These are phyloP conservation scores for Drosophila suzukii DNA, from an alignment of 1,140 invertebrate genomes.

Conservation along the genomic window DNA sequence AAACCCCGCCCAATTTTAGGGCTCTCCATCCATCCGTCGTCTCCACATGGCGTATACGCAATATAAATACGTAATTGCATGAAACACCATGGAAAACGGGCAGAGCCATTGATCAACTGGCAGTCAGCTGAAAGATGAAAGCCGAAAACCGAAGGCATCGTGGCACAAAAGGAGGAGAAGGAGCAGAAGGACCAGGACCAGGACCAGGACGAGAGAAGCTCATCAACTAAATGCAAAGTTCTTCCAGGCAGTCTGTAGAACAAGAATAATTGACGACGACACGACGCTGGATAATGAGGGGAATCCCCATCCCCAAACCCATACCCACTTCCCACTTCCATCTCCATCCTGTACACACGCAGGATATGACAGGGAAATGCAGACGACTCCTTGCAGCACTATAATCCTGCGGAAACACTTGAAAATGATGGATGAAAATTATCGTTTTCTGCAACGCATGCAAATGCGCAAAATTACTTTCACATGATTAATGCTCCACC, in stretches of 20 bases:
- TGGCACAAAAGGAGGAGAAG: conserved; percentile 59
- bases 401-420: conserved; percentile 77
- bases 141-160: conserved; percentile 10
- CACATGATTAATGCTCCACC: conserved; percentile 73
- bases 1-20: background rate
- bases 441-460: conserved; percentile 81
- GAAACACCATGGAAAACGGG: conserved; percentile 35
- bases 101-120: conserved; percentile 70
- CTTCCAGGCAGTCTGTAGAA: conserved; percentile 49
- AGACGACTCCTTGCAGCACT: conserved; percentile 34
- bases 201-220: conserved; percentile 42
- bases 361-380: conserved; percentile 50
- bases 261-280: conserved; percentile 79
- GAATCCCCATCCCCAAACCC: conserved; percentile 26
- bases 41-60: conserved; percentile 61
- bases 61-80: conserved; percentile 73
- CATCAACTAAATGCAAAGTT: conserved; percentile 79
- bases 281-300: conserved; percentile 70
- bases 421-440: conserved; percentile 82
- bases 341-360: background rate
- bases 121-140: conserved; percentile 51
- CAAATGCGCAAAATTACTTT: conserved; percentile 81
- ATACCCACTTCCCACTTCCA: conserved; percentile 15
- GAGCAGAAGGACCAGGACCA: conserved; percentile 10
- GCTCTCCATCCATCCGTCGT: conserved; percentile 6